Evolutionary conservation across 2,113 vertebrate species (phyloP), one percentile per base, ranked within the genome.

Genomic region (Misgurnus anguillicaudatus): DNA sequence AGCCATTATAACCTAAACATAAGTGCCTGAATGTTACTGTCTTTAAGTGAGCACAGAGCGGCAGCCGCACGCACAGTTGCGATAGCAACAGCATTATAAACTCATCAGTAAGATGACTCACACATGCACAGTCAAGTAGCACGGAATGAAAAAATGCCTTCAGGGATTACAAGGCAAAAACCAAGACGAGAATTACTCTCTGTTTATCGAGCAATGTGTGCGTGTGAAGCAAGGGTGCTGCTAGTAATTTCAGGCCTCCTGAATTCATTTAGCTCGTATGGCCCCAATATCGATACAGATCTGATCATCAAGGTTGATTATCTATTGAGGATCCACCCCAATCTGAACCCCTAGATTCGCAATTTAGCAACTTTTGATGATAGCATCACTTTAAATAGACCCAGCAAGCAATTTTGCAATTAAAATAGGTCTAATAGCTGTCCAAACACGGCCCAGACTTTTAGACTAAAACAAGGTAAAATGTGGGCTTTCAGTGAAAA

Each of bases 21-120:
- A 45, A 62, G 57, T 45, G 17, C 6, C n/a, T 47, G 31, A 62
- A 74, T 10, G 19, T 60, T 9, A 36, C 16, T 24, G 38, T 3
- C 53, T 58, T 55, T 4, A 60, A 73, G 14, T 19, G 17, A 47
- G 57, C 17, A 24, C 4, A 45, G 8, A 62, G 8, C 41, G 1
- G 55, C 71, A 62, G 21, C 24, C 19, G 51, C 3, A 9, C 57
- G 61, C 11, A 51, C 48, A 13, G 72, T 62, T 62, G 72, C 72
- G 19, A 74, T 74, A 74, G 72, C 72, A 74, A 74, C 58, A 47
- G 72, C 17, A 45, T 74, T 74, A 62, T 74, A 62, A 36, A 61
- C 8, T 62, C 57, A 62, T 61, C 58, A 62, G 72, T 62, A 62
- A 74, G 9, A 74, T 45, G 14, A 74, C 55, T 74, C 71, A 47